Percentiles rank a stretch among this genome's conserved stretches.
phyloP scores from a whole-genome alignment of 1,140 invertebrate species.

The Neodiprion fabricii region DNA sequence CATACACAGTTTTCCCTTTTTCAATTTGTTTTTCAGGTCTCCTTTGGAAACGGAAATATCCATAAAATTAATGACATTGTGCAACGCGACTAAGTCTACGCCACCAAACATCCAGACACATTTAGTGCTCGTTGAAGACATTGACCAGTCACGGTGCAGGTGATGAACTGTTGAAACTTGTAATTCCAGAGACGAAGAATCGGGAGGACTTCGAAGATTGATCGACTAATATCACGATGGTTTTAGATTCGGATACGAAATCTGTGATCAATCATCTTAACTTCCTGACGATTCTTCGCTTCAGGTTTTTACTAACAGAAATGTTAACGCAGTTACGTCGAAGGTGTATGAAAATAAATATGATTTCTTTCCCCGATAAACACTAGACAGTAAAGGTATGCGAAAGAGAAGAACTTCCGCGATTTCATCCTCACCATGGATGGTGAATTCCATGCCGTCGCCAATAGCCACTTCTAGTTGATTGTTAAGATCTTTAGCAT shows the following conservation, averaged over 20 bases:
- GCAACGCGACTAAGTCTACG: conserved; percentile 4
- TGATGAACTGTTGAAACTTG: too few relatives aligned
- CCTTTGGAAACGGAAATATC: conserved; percentile 58
- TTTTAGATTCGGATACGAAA: background rate
- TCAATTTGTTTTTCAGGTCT: conserved; percentile 76
- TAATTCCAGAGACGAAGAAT: background rate
- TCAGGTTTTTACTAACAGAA: too few relatives aligned
- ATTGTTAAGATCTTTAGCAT: conserved; percentile 72
- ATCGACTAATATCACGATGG: too few relatives aligned
- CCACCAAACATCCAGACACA: background rate
- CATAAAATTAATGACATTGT: conserved; percentile 13
- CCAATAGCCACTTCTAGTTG: conserved; percentile 89
- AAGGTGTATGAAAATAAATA: too few relatives aligned
- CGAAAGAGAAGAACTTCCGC: background rate
- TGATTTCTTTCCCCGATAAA: too few relatives aligned
- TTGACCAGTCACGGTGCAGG: too few relatives aligned
- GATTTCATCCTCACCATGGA: conserved; percentile 71
- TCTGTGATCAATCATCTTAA: too few relatives aligned
- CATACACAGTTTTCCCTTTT: conserved; percentile 74
- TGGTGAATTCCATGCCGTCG: conserved; percentile 90
- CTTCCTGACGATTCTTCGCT: too few relatives aligned
- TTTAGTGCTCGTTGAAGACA: background rate
- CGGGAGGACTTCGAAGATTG: too few relatives aligned
- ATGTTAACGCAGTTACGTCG: too few relatives aligned
- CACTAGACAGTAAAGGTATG: too few relatives aligned